phyloP scores from a whole-genome alignment of 2,113 vertebrate genomes.

The Eudyptes chrysolophus region DNA sequence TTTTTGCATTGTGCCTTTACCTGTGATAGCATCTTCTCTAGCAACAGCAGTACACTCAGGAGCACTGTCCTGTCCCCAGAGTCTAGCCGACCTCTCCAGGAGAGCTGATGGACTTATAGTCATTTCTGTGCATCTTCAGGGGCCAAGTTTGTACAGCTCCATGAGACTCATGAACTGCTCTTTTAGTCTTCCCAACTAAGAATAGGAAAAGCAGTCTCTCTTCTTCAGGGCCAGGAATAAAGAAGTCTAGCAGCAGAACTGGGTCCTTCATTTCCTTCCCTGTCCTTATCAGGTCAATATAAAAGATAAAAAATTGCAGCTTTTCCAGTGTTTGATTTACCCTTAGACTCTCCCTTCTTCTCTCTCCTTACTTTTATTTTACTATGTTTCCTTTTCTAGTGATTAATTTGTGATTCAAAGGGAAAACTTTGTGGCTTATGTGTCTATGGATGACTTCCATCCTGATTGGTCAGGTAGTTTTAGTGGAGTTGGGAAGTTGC shows the following conservation, averaged over 20 bases:
- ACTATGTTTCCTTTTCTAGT: neutral
- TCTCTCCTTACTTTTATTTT: neutral
- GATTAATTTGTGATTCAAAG: neutral
- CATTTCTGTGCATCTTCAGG: neutral
- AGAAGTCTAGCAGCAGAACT: neutral
- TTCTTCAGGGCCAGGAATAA: neutral
- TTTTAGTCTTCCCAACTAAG: neutral
- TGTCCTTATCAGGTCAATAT: neutral
- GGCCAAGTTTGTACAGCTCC: neutral
- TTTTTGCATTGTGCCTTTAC: neutral
- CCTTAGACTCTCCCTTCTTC: neutral
- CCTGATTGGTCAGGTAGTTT: neutral
- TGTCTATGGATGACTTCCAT: neutral
- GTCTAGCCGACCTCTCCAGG: neutral
- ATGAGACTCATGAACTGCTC: neutral
- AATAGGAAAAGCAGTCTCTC: neutral
- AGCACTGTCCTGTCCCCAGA: neutral
- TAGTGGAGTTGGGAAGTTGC: neutral
- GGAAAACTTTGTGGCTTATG: neutral
- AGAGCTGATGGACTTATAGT: neutral
- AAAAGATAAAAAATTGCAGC: neutral
- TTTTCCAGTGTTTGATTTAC: neutral
- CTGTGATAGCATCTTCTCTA: neutral
- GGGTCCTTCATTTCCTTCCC: neutral
- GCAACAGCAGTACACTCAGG: neutral